Conservation (phyloP, 2,113 vertebrate species). For the Fukomys damarensis region DNA sequence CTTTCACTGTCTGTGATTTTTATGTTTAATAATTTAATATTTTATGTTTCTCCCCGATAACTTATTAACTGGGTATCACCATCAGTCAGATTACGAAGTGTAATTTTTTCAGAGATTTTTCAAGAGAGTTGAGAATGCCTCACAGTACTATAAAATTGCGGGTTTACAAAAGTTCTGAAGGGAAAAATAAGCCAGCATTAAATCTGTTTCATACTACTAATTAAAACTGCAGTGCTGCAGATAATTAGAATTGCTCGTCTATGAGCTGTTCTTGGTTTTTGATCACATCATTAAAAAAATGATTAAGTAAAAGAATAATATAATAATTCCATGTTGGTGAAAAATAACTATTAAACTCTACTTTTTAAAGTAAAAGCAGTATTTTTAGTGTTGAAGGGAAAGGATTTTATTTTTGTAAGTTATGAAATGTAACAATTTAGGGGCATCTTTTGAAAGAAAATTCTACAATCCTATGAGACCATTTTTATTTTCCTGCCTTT, state of each 20-base stretch:
- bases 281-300: slow-evolving; percentile 43
- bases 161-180: slow-evolving; percentile 45
- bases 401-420: background rate
- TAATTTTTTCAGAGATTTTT: slow-evolving; percentile 52
- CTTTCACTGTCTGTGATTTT: slow-evolving; percentile 14
- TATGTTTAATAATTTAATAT: slow-evolving; percentile 13
- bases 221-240: slow-evolving; percentile 25
- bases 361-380: background rate
- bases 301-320: background rate
- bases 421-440: slow-evolving; percentile 26
- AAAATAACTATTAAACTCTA: slow-evolving; percentile 10
- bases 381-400: slow-evolving; percentile 1
- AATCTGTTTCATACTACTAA: slow-evolving; percentile 56
- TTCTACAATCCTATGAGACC: background rate
- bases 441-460: slow-evolving; percentile 26
- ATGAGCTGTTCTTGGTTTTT: slow-evolving; percentile 54
- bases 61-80: background rate
- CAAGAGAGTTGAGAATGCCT: background rate
- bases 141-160: background rate
- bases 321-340: background rate
- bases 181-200: slow-evolving; percentile 45
- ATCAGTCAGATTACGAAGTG: background rate
- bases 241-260: slow-evolving; percentile 34
- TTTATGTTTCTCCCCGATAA: slow-evolving; percentile 1
- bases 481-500: slow-evolving; percentile 38